These are phyloP conservation scores for Punctoribates punctum DNA, from an alignment of 2,888 invertebrate species.

Conservation along the genomic window DNA sequence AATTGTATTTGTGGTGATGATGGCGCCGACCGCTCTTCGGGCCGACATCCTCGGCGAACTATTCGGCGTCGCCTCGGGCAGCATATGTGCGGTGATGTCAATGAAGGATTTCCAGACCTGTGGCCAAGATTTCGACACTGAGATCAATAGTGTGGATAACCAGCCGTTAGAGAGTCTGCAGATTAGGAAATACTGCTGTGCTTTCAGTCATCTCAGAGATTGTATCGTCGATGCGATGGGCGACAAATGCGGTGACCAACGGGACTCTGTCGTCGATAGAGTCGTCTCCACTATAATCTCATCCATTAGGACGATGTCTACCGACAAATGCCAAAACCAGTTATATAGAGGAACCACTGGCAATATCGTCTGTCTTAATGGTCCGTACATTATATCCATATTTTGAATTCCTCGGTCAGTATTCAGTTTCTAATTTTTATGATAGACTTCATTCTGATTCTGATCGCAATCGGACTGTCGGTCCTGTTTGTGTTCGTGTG, in stretches of 20 bases:
- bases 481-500: neutral
- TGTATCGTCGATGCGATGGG: neutral
- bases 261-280: too few species aligned
- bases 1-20: too few species aligned
- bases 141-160: neutral
- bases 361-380: neutral
- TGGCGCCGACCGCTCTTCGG: too few species aligned
- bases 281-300: too few species aligned
- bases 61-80: neutral
- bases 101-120: neutral
- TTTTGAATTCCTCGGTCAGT: too few species aligned
- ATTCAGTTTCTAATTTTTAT: too few species aligned
- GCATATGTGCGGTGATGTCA: neutral
- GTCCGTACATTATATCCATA: too few species aligned
- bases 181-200: neutral
- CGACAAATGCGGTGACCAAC: constrained; percentile 11
- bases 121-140: neutral
- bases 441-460: neutral
- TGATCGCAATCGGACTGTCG: neutral
- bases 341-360: neutral
- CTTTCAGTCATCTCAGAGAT: neutral
- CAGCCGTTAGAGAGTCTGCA: neutral
- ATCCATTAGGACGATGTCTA: neutral
- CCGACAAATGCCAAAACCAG: neutral
- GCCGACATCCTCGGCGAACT: too few species aligned